Conservation (phyloP, 2,797 vertebrate genomes). For the Chrosomus eos region DNA sequence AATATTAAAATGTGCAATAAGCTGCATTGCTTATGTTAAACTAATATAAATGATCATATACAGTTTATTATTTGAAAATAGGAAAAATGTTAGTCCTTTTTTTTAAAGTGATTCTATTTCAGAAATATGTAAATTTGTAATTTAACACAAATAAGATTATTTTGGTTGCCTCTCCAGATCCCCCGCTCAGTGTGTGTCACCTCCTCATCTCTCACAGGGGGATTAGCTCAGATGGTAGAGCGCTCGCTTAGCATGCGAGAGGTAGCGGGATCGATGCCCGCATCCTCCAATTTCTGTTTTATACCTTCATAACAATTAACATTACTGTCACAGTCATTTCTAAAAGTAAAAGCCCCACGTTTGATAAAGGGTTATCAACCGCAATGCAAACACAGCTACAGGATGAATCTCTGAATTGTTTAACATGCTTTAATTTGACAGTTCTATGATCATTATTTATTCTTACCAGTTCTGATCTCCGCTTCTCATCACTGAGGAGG, state of each 20-base stretch:
- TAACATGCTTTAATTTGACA: background rate
- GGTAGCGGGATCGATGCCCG: slow-evolving; percentile 59
- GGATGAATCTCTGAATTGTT: background rate
- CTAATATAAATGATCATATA: background rate
- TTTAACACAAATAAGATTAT: background rate
- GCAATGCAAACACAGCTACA: background rate
- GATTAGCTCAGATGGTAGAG: slow-evolving; percentile 42
- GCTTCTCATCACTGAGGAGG: slow-evolving; percentile 97
- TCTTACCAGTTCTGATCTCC: slow-evolving; percentile 98
- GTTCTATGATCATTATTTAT: background rate
- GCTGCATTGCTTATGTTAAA: background rate
- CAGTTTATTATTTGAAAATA: background rate
- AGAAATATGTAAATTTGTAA: background rate
- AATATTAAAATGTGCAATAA: background rate
- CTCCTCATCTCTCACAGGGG: rapidly evolving
- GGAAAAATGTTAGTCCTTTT: background rate
- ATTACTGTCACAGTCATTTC: no score
- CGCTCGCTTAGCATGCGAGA: slow-evolving; percentile 39
- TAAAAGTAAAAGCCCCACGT: no score
- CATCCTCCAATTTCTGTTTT: slow-evolving; percentile 37
- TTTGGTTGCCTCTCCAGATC: background rate
- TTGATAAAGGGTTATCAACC: background rate
- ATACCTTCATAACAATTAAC: no score
- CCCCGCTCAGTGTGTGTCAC: rapidly evolving
- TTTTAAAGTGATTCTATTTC: background rate